A percentile compares a stretch with the other conserved stretches of the same genome.
Conservation (phyloP, 2,113 vertebrate species). For the Thinocorus orbignyianus region DNA sequence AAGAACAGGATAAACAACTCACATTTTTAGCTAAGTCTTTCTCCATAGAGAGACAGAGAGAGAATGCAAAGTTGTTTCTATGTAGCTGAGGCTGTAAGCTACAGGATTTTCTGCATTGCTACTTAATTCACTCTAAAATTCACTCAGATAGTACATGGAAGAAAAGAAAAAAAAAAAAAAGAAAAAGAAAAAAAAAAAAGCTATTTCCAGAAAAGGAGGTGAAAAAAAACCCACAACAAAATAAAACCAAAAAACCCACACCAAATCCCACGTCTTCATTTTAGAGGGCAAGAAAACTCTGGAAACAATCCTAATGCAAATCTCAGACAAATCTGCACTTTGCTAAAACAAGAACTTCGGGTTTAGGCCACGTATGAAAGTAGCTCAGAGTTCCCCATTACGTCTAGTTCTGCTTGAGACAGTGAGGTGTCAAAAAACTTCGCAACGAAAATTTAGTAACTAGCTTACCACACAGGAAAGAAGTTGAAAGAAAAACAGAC, state of each 20-base stretch:
- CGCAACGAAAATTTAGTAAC: background rate
- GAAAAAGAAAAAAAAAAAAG: background rate
- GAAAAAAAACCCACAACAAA: too few species aligned
- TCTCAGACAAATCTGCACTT: background rate
- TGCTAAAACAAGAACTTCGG: background rate
- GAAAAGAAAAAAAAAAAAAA: background rate
- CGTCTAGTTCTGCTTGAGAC: background rate
- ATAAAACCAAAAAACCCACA: rapidly evolving
- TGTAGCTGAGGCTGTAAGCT: background rate
- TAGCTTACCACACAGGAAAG: background rate
- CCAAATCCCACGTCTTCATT: background rate
- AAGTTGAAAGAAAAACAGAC: background rate
- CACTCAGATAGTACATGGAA: background rate
- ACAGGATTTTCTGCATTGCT: background rate
- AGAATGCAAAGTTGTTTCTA: background rate
- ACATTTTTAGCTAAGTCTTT: background rate
- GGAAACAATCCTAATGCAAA: background rate
- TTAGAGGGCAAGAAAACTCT: background rate
- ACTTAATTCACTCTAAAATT: background rate
- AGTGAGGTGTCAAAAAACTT: background rate
- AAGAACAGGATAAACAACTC: background rate
- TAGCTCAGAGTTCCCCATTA: background rate
- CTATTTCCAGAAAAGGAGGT: background rate
- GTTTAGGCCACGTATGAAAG: background rate
- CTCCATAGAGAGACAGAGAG: background rate